Evolutionary conservation across 2,113 vertebrate genomes (phyloP).

Genomic region (Phalacrocorax pelagicus): DNA sequence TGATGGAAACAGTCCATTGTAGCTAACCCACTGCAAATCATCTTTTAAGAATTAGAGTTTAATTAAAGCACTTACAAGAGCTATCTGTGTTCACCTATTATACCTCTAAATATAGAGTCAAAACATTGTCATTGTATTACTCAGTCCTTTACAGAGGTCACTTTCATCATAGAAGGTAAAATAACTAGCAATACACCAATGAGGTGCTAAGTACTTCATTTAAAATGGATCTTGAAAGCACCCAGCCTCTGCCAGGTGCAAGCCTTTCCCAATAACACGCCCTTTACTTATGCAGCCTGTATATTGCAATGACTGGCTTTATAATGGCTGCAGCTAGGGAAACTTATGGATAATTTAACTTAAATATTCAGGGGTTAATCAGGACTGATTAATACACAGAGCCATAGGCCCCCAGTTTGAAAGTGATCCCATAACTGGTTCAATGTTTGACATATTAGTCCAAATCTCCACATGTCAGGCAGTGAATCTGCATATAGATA

Average conservation of each 20-base stretch:
- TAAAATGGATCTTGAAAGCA: background rate
- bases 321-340: background rate
- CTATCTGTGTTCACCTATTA: background rate
- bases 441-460: background rate
- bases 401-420: fast-evolving
- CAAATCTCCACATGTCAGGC: fast-evolving
- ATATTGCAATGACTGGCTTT: background rate
- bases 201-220: background rate
- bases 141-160: background rate
- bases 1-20: background rate
- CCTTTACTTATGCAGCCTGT: background rate
- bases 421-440: background rate
- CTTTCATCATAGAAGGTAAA: background rate
- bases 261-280: background rate
- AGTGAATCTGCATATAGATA: background rate
- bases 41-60: background rate
- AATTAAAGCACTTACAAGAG: background rate
- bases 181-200: background rate
- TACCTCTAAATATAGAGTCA: background rate
- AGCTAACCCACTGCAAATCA: background rate
- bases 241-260: background rate
- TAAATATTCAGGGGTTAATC: background rate
- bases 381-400: background rate
- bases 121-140: background rate
- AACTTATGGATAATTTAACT: background rate